These are phyloP conservation scores for Monopis laevigella DNA, from an alignment of 2,888 invertebrate genomes.

Conservation along the genomic window DNA sequence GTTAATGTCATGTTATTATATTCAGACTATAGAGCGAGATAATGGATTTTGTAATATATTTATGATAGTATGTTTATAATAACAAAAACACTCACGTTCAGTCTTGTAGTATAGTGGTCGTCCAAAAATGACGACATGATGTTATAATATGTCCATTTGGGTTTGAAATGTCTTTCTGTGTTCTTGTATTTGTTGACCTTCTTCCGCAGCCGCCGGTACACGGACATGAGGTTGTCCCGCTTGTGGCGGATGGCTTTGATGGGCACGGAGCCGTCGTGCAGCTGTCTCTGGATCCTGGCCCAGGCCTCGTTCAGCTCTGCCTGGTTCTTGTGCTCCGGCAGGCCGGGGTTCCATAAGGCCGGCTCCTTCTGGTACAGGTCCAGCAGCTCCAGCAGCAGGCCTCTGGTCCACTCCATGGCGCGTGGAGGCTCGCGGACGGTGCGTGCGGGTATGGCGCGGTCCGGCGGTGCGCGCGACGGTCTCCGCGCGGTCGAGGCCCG, in stretches of 20 bases:
- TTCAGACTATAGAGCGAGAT: too few relatives aligned
- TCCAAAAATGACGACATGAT: slow-evolving; percentile 5
- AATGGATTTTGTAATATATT: too few relatives aligned
- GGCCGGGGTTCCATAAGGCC: slow-evolving; percentile 33
- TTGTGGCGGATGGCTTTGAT: slow-evolving; percentile 35
- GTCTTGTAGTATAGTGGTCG: background rate
- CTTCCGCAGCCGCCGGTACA: slow-evolving; percentile 40
- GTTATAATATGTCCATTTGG: slow-evolving; percentile 18
- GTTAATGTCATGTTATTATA: too few relatives aligned
- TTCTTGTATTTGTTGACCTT: slow-evolving; percentile 35
- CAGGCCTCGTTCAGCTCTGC: slow-evolving; percentile 24
- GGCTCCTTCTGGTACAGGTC: slow-evolving; percentile 30
- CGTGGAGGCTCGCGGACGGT: too few relatives aligned
- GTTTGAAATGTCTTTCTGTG: slow-evolving; percentile 25
- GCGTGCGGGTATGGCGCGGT: background rate
- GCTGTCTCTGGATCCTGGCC: slow-evolving; percentile 28
- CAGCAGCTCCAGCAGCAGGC: slow-evolving; percentile 24
- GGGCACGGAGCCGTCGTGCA: slow-evolving; percentile 32
- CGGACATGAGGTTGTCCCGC: slow-evolving; percentile 40
- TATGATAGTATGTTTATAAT: too few relatives aligned
- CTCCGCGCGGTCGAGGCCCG: background rate
- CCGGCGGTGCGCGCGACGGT: background rate
- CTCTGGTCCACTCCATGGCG: background rate
- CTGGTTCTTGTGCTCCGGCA: slow-evolving; percentile 28
- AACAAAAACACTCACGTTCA: too few relatives aligned